A percentile compares a stretch with the other conserved stretches of the same genome.
phyloP scores from a whole-genome alignment of 2,888 invertebrate genomes.

The Brassicogethes aeneus region DNA sequence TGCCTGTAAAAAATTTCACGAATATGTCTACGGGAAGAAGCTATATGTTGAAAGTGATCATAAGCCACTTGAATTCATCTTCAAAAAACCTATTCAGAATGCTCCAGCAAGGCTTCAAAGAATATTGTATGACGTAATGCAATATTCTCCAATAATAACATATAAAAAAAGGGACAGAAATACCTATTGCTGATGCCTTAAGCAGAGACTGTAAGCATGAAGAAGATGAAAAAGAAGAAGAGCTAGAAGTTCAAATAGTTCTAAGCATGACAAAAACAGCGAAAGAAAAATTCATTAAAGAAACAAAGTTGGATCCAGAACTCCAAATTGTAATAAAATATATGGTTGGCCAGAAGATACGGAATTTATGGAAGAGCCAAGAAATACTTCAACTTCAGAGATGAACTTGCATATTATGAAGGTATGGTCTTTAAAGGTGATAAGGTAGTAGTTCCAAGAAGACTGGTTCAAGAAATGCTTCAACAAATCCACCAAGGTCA shows the following conservation, averaged over 20 bases:
- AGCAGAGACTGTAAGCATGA: conserved; percentile 14
- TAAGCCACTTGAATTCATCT: conserved; percentile 22
- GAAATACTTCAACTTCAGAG: neutral
- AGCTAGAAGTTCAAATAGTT: conserved; percentile 13
- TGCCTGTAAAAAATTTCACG: conserved; percentile 19
- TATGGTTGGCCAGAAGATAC: neutral
- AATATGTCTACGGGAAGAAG: conserved; percentile 17
- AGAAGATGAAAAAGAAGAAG: conserved; percentile 11
- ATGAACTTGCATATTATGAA: too few relatives aligned
- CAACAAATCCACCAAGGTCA: too few relatives aligned
- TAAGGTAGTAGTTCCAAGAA: too few relatives aligned
- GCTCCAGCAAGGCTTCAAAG: conserved; percentile 21
- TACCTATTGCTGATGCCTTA: conserved; percentile 17
- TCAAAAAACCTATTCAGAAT: conserved; percentile 16
- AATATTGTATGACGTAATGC: conserved; percentile 20
- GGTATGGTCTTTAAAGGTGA: too few relatives aligned
- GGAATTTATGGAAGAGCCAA: neutral
- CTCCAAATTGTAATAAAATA: conserved; percentile 3
- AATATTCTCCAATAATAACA: conserved; percentile 18
- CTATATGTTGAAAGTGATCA: conserved; percentile 21
- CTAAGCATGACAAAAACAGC: conserved; percentile 9
- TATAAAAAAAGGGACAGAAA: conserved; percentile 21
- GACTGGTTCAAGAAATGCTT: too few relatives aligned
- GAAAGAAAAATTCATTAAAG: conserved; percentile 4
- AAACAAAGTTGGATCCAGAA: conserved; percentile 6